phyloP scores from a whole-genome alignment of 1,140 invertebrate genomes.

The Trichonephila clavata region DNA sequence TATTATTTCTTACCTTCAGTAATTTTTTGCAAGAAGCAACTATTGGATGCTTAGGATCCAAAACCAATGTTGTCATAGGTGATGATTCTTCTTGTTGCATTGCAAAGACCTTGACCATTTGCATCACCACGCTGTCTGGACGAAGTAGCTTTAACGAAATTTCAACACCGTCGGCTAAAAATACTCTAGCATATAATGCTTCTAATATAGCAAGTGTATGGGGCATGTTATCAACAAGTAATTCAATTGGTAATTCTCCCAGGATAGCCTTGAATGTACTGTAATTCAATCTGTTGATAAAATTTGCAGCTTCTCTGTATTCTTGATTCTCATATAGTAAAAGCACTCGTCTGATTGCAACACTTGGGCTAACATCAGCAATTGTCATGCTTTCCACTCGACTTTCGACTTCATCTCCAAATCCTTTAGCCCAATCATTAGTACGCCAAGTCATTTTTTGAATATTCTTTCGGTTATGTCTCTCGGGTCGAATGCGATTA shows the following conservation, averaged over 20 bases:
- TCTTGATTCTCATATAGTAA: conserved; percentile 89
- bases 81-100: conserved; percentile 83
- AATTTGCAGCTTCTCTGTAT: conserved; percentile 89
- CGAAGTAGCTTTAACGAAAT: conserved; percentile 83
- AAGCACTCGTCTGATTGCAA: conserved; percentile 85
- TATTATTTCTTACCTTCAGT: conserved; percentile 80
- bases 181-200: conserved; percentile 89
- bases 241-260: conserved; percentile 90
- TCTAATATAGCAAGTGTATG: conserved; percentile 92
- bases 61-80: background rate
- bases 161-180: conserved; percentile 80
- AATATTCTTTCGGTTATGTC: conserved; percentile 79
- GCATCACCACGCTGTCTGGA: conserved; percentile 90
- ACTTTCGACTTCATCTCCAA: conserved; percentile 72
- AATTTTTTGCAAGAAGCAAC: conserved; percentile 84
- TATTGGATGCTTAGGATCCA: conserved; percentile 73
- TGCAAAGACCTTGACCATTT: conserved; percentile 90
- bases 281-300: conserved; percentile 88
- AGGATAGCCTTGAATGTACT: conserved; percentile 87
- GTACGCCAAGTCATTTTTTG: conserved; percentile 81
- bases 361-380: conserved; percentile 86
- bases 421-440: conserved; percentile 80
- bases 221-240: conserved; percentile 92
- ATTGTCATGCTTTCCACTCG: conserved; percentile 82
- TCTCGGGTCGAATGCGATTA: conserved; percentile 80